Conservation (phyloP, 2,113 vertebrate species). For the Dasyornis broadbenti region DNA sequence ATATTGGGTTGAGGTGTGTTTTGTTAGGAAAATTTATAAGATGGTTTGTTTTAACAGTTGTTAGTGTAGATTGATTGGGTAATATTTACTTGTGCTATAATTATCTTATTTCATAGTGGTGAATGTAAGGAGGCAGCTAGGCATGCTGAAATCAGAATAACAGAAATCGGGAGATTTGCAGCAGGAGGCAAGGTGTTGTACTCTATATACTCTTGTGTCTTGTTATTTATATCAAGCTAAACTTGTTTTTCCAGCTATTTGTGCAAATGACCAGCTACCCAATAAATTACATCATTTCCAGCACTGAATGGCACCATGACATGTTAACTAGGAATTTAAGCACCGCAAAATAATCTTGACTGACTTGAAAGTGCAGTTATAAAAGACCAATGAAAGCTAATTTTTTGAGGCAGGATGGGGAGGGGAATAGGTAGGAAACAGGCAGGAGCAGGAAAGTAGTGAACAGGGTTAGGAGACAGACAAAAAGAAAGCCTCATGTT, state of each 20-base stretch:
- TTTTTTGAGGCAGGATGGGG: not conserved
- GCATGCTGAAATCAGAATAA: conserved; percentile 21
- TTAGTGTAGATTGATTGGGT: conserved; percentile 26
- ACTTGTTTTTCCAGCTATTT: conserved; percentile 50
- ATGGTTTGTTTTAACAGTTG: conserved; percentile 60
- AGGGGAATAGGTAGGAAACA: not conserved
- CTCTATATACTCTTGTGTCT: not conserved
- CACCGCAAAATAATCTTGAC: conserved; percentile 52
- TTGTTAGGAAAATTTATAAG: conserved; percentile 52
- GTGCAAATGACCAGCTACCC: conserved; percentile 29
- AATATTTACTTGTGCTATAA: conserved; percentile 58
- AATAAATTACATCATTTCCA: conserved; percentile 53
- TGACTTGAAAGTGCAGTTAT: conserved; percentile 47
- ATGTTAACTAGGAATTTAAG: conserved; percentile 46
- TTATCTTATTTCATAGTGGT: conserved; percentile 43
- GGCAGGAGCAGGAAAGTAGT: not conserved
- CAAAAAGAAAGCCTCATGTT: not conserved
- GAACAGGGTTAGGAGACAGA: not conserved
- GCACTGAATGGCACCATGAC: conserved; percentile 17
- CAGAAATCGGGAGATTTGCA: conserved; percentile 21
- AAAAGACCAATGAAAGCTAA: conserved; percentile 40
- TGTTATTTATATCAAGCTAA: conserved; percentile 52
- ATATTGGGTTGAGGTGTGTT: conserved; percentile 13
- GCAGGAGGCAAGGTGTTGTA: conserved; percentile 13
- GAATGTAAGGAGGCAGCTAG: not conserved